These are phyloP conservation scores for Myotis yumanensis DNA, from an alignment of 2,113 vertebrate genomes.

Conservation along the genomic window DNA sequence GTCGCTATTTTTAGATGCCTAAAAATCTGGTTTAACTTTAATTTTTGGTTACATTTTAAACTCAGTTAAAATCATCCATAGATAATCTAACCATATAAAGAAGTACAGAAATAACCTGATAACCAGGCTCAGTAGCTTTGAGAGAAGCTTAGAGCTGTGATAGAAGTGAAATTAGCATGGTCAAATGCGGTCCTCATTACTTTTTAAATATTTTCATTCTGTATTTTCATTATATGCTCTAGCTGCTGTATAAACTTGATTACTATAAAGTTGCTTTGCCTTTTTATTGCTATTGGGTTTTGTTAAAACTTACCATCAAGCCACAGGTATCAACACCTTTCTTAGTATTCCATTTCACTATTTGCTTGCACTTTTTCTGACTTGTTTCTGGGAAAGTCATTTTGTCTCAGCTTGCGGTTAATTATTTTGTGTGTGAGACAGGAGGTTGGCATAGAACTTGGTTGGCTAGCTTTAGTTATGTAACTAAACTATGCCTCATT, in stretches of 20 bases:
- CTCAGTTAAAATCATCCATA: constrained; percentile 55
- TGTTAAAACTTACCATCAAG: constrained; percentile 74
- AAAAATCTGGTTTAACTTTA: constrained; percentile 68
- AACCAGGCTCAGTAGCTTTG: constrained; percentile 48
- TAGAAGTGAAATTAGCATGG: constrained; percentile 38
- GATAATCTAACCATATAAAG: constrained; percentile 43
- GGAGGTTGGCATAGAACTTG: constrained; percentile 83
- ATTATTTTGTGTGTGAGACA: constrained; percentile 78
- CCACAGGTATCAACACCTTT: constrained; percentile 69
- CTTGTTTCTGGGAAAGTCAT: constrained; percentile 92
- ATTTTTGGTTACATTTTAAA: constrained; percentile 58
- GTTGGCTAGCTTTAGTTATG: constrained; percentile 79
- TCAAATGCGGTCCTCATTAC: neutral
- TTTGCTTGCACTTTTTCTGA: constrained; percentile 73
- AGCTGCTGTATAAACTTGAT: constrained; percentile 56
- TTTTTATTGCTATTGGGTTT: constrained; percentile 74
- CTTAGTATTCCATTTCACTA: constrained; percentile 62
- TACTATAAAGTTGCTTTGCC: constrained; percentile 54
- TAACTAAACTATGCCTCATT: constrained; percentile 83
- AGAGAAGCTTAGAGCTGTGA: constrained; percentile 28
- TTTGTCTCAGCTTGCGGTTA: constrained; percentile 84
- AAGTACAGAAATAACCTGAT: constrained; percentile 55
- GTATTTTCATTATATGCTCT: constrained; percentile 57
- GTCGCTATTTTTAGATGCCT: constrained; percentile 45
- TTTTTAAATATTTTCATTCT: constrained; percentile 53